Conservation (phyloP, 1,140 invertebrate species). For the Telenomus remus region DNA sequence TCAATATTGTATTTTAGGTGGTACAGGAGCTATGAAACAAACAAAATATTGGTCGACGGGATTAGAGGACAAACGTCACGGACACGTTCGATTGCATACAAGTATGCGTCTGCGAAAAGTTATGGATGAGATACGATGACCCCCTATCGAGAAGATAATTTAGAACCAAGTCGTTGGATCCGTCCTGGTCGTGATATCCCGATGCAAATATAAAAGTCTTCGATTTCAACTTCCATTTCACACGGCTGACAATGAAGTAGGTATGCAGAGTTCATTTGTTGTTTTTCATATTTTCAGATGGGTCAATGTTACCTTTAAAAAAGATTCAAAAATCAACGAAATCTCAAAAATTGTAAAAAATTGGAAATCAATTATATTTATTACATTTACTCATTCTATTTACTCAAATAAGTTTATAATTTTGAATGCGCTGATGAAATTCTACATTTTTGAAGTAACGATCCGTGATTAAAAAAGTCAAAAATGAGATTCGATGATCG, state of each 20-base stretch:
- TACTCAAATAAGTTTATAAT: no score
- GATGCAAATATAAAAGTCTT: conserved; percentile 29
- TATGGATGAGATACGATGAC: conserved; percentile 43
- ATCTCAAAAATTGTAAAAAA: no score
- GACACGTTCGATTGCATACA: conserved; percentile 32
- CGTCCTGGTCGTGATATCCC: conserved; percentile 32
- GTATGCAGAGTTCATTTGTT: no score
- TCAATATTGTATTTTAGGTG: conserved; percentile 52
- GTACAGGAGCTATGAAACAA: conserved; percentile 48
- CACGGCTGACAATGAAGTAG: conserved; percentile 28
- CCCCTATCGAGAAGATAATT: conserved; percentile 49
- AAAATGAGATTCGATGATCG: neutral
- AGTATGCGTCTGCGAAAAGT: conserved; percentile 23
- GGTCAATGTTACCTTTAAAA: no score
- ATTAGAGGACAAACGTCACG: conserved; percentile 46
- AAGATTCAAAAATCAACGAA: no score
- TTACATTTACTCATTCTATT: no score
- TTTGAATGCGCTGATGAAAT: no score
- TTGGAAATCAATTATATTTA: no score
- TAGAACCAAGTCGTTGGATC: conserved; percentile 48
- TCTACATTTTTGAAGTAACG: conserved; percentile 7
- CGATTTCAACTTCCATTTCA: conserved; percentile 45
- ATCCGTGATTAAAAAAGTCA: neutral
- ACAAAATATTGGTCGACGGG: conserved; percentile 44
- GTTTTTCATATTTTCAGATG: no score